Conservation (phyloP, 2,113 vertebrate genomes). For the Poicephalus gulielmi region DNA sequence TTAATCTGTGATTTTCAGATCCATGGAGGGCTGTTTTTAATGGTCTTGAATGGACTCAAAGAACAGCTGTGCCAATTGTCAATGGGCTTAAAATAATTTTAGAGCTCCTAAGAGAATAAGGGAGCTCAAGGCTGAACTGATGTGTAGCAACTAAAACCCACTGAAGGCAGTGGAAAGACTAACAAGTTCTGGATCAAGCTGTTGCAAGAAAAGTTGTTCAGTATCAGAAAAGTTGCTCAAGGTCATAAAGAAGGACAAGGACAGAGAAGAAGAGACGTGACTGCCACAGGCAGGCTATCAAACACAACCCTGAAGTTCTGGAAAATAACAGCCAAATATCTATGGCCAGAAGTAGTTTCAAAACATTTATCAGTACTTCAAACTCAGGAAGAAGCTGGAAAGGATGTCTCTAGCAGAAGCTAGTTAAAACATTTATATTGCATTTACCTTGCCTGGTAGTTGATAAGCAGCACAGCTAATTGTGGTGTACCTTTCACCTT, state of each 20-base stretch:
- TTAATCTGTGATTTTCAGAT: background rate
- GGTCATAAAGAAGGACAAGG: background rate
- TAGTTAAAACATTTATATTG: background rate
- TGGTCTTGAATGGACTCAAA: fast-evolving
- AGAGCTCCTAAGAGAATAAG: background rate
- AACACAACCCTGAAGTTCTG: background rate
- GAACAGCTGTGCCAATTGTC: background rate
- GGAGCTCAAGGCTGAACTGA: background rate
- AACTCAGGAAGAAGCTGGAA: background rate
- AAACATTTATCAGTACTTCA: background rate
- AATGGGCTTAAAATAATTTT: background rate
- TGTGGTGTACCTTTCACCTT: background rate
- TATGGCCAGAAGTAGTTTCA: background rate
- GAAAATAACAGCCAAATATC: background rate
- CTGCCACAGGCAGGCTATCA: background rate
- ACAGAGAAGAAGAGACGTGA: background rate
- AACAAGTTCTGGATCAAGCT: background rate
- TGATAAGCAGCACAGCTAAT: background rate
- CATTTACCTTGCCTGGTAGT: background rate
- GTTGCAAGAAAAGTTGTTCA: background rate
- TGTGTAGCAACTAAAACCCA: background rate
- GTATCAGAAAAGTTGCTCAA: background rate
- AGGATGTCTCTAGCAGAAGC: background rate
- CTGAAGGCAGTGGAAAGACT: background rate
- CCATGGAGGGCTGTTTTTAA: background rate